A percentile compares a stretch with the other conserved stretches of the same genome.
Evolutionary conservation across 2,888 invertebrate species (phyloP).

Genomic region (Zygaena filipendulae): DNA sequence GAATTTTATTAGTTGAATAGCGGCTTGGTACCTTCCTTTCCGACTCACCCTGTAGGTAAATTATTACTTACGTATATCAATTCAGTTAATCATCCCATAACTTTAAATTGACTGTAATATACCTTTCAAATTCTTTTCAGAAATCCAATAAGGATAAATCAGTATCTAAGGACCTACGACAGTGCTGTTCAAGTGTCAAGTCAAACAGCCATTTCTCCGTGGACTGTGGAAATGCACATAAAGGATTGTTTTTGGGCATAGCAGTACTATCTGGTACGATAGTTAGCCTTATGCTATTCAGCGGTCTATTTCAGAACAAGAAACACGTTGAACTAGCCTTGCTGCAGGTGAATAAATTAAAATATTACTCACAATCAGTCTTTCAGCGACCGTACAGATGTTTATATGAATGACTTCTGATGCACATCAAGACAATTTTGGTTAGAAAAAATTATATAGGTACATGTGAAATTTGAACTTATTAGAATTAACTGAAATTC

Average conservation of each 20-base stretch:
- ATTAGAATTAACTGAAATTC: conserved; percentile 5
- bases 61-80: too few species aligned
- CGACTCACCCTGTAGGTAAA: too few species aligned
- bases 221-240: conserved; percentile 80
- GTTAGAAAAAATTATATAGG: too few species aligned
- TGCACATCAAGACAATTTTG: too few species aligned
- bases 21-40: too few species aligned
- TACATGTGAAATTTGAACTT: background rate
- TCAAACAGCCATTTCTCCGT: conserved; percentile 71
- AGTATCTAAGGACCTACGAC: conserved; percentile 22
- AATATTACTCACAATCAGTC: too few species aligned
- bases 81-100: too few species aligned
- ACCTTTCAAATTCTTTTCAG: conserved; percentile 25
- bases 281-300: conserved; percentile 77
- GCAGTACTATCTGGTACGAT: conserved; percentile 75
- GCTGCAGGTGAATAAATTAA: conserved; percentile 61
- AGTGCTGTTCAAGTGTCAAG: conserved; percentile 38
- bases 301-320: conserved; percentile 68
- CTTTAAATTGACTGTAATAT: too few species aligned
- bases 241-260: conserved; percentile 74
- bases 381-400: too few species aligned
- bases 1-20: background rate
- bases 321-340: conserved; percentile 70
- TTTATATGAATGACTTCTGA: too few species aligned
- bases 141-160: too few species aligned